Conservation (phyloP, 2,888 invertebrate species). For the Mythimna lalbum region DNA sequence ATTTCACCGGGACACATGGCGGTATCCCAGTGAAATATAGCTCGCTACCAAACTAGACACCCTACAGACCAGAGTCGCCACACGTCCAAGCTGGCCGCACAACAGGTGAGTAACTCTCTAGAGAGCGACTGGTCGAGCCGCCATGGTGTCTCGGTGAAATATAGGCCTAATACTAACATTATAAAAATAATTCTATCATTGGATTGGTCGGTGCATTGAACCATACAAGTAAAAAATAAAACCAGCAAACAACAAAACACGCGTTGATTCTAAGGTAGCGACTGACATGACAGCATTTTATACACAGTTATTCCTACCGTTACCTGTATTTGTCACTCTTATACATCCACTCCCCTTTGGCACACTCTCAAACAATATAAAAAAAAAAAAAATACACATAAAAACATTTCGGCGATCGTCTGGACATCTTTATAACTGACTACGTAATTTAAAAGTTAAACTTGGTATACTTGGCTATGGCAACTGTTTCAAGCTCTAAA, state of each 20-base stretch:
- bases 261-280: background rate
- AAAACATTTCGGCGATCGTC: background rate
- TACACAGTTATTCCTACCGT: background rate
- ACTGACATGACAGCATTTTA: background rate
- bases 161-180: background rate
- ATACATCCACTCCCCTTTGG: constrained; percentile 13
- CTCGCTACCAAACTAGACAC: no score
- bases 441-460: background rate
- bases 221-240: background rate
- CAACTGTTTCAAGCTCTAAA: constrained; percentile 5
- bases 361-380: constrained; percentile 4
- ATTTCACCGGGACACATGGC: no score
- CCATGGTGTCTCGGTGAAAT: no score
- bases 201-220: constrained; percentile 11
- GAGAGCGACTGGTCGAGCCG: no score
- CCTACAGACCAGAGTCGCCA: no score
- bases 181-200: background rate
- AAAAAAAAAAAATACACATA: no score
- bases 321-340: background rate
- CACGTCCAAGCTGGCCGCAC: no score
- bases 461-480: constrained; percentile 17
- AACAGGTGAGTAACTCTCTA: no score
- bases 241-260: constrained; percentile 13
- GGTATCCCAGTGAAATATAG: no score
- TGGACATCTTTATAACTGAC: background rate